phyloP scores from a whole-genome alignment of 2,888 invertebrate species.

The Bhutanitis thaidina region DNA sequence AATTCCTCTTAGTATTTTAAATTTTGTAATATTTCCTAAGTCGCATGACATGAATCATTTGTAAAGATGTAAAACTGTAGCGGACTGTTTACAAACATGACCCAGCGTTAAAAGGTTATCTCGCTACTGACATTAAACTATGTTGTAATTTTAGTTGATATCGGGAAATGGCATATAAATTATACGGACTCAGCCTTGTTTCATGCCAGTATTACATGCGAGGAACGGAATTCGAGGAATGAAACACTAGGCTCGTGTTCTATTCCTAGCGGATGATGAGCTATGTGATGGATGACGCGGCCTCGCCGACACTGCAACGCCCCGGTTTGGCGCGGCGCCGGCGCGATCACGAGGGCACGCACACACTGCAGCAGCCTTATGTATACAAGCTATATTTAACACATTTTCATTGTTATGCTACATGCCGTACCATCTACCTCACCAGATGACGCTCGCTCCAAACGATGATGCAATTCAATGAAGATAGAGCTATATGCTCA shows the following conservation, averaged over 20 bases:
- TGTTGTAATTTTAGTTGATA: constrained; percentile 38
- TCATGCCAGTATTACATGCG: constrained; percentile 57
- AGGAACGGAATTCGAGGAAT: constrained; percentile 64
- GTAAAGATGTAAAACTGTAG: constrained; percentile 30
- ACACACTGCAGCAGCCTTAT: constrained; percentile 29
- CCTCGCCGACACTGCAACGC: constrained; percentile 49
- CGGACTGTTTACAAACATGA: constrained; percentile 61
- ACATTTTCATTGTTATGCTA: constrained; percentile 40
- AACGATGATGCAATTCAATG: constrained; percentile 55
- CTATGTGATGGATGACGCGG: constrained; percentile 70
- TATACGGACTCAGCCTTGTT: constrained; percentile 20
- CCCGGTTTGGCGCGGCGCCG: constrained; percentile 47
- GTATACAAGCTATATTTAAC: constrained; percentile 31
- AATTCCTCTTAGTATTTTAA: no score
- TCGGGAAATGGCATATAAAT: not conserved
- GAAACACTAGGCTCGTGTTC: constrained; percentile 57
- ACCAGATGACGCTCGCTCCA: constrained; percentile 45
- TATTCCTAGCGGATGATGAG: constrained; percentile 72
- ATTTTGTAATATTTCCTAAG: constrained; percentile 15
- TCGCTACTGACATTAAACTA: constrained; percentile 40
- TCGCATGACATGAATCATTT: constrained; percentile 33
- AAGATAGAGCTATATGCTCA: constrained; percentile 38
- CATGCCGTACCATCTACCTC: constrained; percentile 40
- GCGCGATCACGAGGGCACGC: constrained; percentile 48
- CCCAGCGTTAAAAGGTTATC: constrained; percentile 62